These are phyloP conservation scores for Charina bottae DNA, from an alignment of 2,113 vertebrate genomes.

Conservation along the genomic window DNA sequence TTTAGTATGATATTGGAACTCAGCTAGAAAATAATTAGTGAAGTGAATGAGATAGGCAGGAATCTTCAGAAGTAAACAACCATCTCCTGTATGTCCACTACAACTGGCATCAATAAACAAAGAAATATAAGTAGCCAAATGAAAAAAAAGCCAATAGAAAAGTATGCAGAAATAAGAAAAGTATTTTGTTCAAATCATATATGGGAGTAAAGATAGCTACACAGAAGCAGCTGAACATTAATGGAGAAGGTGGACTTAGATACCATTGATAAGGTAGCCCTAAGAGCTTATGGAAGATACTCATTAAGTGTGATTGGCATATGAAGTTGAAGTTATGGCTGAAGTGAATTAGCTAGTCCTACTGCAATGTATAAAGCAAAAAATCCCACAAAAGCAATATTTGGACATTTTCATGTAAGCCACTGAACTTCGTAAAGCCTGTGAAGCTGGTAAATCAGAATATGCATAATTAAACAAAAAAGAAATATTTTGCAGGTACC, in stretches of 20 bases:
- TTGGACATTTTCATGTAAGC: neutral
- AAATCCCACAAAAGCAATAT: neutral
- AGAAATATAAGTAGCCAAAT: neutral
- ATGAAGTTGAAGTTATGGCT: neutral
- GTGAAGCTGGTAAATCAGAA: neutral
- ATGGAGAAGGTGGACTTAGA: no score
- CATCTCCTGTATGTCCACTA: neutral
- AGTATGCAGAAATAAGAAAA: neutral
- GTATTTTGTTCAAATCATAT: neutral
- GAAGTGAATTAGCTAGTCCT: neutral
- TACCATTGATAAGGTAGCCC: neutral
- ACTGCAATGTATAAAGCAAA: neutral
- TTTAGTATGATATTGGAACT: no score
- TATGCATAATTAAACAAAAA: neutral
- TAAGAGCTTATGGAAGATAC: neutral
- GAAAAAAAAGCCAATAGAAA: neutral
- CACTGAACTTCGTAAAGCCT: neutral
- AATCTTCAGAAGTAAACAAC: no score
- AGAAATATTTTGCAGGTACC: neutral
- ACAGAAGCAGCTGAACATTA: no score
- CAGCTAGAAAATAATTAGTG: no score
- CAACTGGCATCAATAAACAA: neutral
- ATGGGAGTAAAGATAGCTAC: neutral
- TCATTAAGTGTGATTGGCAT: neutral
- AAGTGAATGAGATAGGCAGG: no score